Percentiles rank a stretch among this genome's conserved stretches.
Evolutionary conservation across 2,113 vertebrate species (phyloP).

Genomic region (Neogobius melanostomus): DNA sequence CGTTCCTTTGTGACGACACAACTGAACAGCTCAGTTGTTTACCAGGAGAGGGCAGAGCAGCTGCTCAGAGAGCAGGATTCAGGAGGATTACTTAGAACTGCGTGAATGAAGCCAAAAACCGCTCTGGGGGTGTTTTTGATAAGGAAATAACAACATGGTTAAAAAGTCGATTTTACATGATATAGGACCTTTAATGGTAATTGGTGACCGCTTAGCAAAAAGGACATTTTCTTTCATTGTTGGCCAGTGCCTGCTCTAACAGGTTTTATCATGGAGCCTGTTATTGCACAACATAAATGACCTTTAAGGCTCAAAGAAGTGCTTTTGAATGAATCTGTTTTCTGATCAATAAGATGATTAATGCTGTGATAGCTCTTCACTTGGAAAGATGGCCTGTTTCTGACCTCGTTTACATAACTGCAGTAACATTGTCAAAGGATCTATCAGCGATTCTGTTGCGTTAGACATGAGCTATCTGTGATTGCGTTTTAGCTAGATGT

Average conservation of each 20-base stretch:
- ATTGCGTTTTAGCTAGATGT: background rate
- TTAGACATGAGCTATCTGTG: background rate
- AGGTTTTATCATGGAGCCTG: slow-evolving; percentile 7
- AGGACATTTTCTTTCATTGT: slow-evolving; percentile 1
- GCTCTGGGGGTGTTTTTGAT: no score
- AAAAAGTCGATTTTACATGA: no score
- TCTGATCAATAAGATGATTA: slow-evolving; percentile 5
- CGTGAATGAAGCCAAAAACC: no score
- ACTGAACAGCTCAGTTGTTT: no score
- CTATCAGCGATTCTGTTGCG: no score
- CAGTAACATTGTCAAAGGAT: no score
- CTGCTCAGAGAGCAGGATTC: no score
- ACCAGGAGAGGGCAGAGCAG: no score
- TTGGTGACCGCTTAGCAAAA: background rate
- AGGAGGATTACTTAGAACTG: no score
- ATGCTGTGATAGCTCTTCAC: background rate
- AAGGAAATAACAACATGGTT: no score
- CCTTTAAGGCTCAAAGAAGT: background rate
- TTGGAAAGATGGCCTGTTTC: background rate
- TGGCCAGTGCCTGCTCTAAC: slow-evolving; percentile 10
- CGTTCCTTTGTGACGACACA: no score
- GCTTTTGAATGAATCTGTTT: background rate
- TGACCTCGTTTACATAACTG: background rate
- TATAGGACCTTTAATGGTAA: no score
- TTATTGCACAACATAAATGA: slow-evolving; percentile 14